Base-by-base conservation (phyloP, 2,797 vertebrate species). In the Ptychobarbus kaznakovi region DNA sequence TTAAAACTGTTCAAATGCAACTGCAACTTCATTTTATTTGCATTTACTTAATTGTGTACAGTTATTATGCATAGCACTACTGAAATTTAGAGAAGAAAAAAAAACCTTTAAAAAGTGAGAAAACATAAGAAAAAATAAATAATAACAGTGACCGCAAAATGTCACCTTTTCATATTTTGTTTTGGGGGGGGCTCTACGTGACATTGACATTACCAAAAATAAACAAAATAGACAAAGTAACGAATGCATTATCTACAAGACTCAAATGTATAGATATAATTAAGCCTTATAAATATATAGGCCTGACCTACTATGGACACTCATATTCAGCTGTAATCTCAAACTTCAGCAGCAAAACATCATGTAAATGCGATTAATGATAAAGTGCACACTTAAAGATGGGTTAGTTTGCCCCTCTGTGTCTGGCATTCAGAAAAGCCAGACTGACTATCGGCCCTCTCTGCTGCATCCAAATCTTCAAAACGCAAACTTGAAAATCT, bases 401-500 rank as follows among this genome's bases (percentile, higher is more conserved):
- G 28, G 7, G 66, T 72, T n/a, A 28, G 2, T 13, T 58, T 10
- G 2, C n/a, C 15, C 12, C 13, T 68, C 63, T 56, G n/a, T 22
- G 51, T 77, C 10, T 32, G 10, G 25, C 68, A 82, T 53, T 56
- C 66, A 72, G 40, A 42, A 82, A 18, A 7, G 11, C 49, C 22
- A n/a, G 15, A 46, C 63, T 75, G 18, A 82, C 22, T 35, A 46
- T 42, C 2, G 2, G 7, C 32, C 63, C 46, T 75, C 28, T 70
- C 16, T 76, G 38, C 38, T 61, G 80, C 72, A 46, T 76, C 28
- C 28, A 73, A 40, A 73, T 16, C 74, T 81, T 74, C 35, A 44
- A 80, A 51, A 72, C 10, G 1, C 51, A 73, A 82, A 74, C 69
- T 35, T 73, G 58, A 42, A 70, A 81, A 46, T 46, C 49, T 68